phyloP scores from a whole-genome alignment of 2,797 vertebrate genomes.

The Taenioides sp. region DNA sequence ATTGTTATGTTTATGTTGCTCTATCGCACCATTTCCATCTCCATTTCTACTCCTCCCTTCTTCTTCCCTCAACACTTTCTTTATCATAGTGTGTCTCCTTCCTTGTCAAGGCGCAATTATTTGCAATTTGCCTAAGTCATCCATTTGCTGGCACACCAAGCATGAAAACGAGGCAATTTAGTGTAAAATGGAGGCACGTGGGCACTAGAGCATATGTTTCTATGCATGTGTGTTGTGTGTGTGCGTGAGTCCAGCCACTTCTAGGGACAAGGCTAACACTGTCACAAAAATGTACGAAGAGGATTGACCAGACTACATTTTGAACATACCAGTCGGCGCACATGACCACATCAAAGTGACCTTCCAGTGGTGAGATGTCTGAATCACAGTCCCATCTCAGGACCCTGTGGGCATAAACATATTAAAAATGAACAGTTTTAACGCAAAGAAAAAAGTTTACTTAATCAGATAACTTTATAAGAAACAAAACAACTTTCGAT shows the following conservation, averaged over 20 bases:
- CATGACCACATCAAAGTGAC: conserved; percentile 97
- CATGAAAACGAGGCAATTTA: conserved; percentile 99
- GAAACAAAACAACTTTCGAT: background rate
- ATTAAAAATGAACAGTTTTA: conserved; percentile 20
- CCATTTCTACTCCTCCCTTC: conserved; percentile 61
- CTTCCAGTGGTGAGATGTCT: conserved; percentile 92
- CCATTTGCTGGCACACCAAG: conserved; percentile 99
- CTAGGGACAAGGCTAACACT: conserved; percentile 89
- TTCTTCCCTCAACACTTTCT: conserved; percentile 73
- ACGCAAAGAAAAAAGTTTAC: background rate
- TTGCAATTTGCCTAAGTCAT: conserved; percentile 99
- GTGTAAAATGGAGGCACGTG: conserved; percentile 97
- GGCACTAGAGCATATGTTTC: conserved; percentile 58
- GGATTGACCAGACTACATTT: conserved; percentile 69
- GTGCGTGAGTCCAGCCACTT: conserved; percentile 80
- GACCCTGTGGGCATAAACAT: conserved; percentile 79
- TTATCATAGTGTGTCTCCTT: conserved; percentile 83
- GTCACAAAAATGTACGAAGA: conserved; percentile 87
- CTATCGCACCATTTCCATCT: conserved; percentile 63
- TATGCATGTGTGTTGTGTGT: conserved; percentile 31
- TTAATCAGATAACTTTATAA: background rate
- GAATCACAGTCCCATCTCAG: conserved; percentile 97
- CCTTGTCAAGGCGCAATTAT: conserved; percentile 98
- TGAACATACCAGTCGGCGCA: conserved; percentile 97
- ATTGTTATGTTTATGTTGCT: conserved; percentile 98